Evolutionary conservation across 30 jellyfish, hydroid and myxozoan genomes (phyloP).

Genomic region (Mastigias papua): DNA sequence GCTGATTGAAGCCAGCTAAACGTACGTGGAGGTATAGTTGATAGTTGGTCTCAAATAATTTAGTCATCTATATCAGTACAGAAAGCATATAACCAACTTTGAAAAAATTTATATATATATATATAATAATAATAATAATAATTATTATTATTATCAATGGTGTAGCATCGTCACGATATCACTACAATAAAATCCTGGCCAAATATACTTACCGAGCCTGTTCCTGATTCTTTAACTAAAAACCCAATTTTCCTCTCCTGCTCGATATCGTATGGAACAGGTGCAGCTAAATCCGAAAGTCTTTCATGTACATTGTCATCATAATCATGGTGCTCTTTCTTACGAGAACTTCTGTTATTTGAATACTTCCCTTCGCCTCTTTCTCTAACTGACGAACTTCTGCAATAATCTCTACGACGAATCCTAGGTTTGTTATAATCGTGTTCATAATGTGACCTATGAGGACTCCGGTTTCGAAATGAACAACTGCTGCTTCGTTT

Average conservation of each 20-base stretch:
- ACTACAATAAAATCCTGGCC: not conserved
- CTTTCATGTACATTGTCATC: constrained; percentile 81
- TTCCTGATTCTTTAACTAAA: constrained; percentile 47
- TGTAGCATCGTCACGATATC: not conserved
- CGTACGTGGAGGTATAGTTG: no score
- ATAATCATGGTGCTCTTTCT: constrained; percentile 3
- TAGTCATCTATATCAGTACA: no score
- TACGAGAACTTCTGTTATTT: not conserved
- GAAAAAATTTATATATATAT: no score
- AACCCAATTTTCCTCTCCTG: constrained; percentile 91
- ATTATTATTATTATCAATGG: no score
- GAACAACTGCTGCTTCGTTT: constrained; percentile 34
- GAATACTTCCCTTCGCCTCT: constrained; percentile 31
- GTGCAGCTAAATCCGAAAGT: constrained; percentile 82
- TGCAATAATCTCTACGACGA: not conserved
- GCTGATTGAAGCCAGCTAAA: no score
- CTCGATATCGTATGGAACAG: constrained; percentile 98
- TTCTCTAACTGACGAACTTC: constrained; percentile 48
- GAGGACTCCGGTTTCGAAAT: constrained; percentile 17
- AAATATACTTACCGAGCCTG: constrained; percentile 42
- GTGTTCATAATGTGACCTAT: constrained; percentile 36
- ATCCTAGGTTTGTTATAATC: constrained; percentile 42
- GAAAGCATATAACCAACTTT: no score
- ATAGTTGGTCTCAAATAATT: no score
- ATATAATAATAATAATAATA: no score